Conservation (phyloP, 1,140 invertebrate species). For the Drosophila littoralis region DNA sequence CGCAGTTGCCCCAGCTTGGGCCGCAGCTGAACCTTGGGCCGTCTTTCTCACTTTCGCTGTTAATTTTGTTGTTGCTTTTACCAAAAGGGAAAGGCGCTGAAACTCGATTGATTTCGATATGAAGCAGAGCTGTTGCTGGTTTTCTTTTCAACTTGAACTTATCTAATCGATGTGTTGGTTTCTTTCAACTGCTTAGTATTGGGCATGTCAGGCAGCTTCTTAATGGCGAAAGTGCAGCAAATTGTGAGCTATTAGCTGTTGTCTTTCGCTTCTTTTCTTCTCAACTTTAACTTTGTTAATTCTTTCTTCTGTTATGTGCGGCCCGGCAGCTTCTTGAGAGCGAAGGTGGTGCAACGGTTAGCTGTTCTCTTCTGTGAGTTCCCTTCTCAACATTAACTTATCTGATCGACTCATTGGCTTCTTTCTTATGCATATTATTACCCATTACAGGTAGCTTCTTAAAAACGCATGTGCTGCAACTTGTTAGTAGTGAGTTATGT, state of each 20-base stretch:
- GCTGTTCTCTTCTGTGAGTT: background rate
- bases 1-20: conserved; percentile 9
- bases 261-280: too few species aligned
- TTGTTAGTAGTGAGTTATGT: background rate
- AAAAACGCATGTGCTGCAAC: background rate
- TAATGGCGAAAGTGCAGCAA: too few species aligned
- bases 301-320: background rate
- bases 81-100: conserved; percentile 50
- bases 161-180: background rate
- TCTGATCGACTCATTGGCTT: background rate
- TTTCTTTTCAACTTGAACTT: background rate
- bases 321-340: background rate
- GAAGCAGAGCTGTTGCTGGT: conserved; percentile 1
- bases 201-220: background rate
- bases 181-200: conserved; percentile 5
- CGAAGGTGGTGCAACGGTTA: background rate
- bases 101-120: conserved; percentile 14
- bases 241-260: too few species aligned
- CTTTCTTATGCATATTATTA: background rate
- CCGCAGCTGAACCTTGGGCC: background rate
- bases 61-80: conserved; percentile 20
- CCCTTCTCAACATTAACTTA: background rate
- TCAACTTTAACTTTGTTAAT: background rate
- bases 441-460: background rate
- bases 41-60: conserved; percentile 44